Percentiles rank a stretch among this genome's conserved stretches.
Conservation (phyloP, 2,888 invertebrate species). For the Cistogaster globosa region DNA sequence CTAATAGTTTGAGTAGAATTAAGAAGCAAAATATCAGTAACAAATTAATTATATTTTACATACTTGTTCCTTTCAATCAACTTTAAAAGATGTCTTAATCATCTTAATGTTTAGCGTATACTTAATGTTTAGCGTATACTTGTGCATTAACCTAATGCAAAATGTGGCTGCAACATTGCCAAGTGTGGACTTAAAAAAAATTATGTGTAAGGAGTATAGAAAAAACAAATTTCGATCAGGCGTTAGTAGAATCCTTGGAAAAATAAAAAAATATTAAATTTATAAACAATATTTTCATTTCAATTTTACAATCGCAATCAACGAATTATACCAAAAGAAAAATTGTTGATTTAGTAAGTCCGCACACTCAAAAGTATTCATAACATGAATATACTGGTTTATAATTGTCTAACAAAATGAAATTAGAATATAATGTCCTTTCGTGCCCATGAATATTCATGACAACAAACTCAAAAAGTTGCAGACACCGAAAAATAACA, state of each 20-base stretch:
- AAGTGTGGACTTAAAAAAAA: too few relatives aligned
- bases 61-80: too few relatives aligned
- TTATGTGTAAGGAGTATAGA: too few relatives aligned
- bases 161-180: too few relatives aligned
- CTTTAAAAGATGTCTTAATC: too few relatives aligned
- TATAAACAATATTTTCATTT: background rate
- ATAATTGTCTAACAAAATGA: constrained; percentile 39
- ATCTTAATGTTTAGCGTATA: too few relatives aligned
- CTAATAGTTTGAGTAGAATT: too few relatives aligned
- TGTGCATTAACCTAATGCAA: background rate
- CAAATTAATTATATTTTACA: too few relatives aligned
- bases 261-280: background rate
- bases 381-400: constrained; percentile 27
- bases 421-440: constrained; percentile 72
- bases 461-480: constrained; percentile 66
- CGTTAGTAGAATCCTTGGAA: background rate
- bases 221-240: too few relatives aligned
- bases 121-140: too few relatives aligned
- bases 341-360: background rate
- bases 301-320: background rate
- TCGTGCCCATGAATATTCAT: constrained; percentile 82
- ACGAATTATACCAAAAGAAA: background rate
- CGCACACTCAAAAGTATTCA: constrained; percentile 37
- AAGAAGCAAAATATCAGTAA: too few relatives aligned
- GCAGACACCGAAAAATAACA: background rate